A percentile compares a stretch with the other conserved stretches of the same genome.
These are phyloP conservation scores for Xenops minutus DNA, from an alignment of 2,797 vertebrate species.

Conservation along the genomic window DNA sequence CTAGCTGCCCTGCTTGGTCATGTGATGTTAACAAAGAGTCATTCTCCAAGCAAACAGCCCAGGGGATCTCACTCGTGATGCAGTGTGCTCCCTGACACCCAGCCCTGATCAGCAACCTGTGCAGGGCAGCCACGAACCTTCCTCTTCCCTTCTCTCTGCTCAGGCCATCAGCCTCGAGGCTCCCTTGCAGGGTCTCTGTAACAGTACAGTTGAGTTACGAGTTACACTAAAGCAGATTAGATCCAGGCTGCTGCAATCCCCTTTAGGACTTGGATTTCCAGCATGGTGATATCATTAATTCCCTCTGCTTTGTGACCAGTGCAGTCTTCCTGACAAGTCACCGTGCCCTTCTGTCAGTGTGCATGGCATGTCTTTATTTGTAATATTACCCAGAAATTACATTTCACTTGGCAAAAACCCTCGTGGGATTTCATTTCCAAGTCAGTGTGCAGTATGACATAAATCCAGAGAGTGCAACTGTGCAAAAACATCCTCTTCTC, in stretches of 20 bases:
- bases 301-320: neutral
- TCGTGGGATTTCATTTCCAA: neutral
- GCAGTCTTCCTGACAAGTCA: neutral
- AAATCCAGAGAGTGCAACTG: neutral
- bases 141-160: neutral
- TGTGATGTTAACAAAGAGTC: neutral
- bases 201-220: neutral
- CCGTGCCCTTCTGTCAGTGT: neutral
- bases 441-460: neutral
- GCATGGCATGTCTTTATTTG: neutral
- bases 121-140: neutral
- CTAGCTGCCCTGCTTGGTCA: neutral
- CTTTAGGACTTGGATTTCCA: neutral
- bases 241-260: neutral
- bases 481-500: neutral
- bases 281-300: neutral
- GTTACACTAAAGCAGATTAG: neutral
- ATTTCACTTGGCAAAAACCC: neutral
- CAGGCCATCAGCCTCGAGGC: neutral
- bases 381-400: neutral
- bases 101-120: neutral
- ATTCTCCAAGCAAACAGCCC: neutral
- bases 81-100: neutral
- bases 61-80: neutral
- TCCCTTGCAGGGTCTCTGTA: neutral